Evolutionary conservation across 2,797 vertebrate genomes (phyloP).

Genomic region (Sphenodon punctatus): DNA sequence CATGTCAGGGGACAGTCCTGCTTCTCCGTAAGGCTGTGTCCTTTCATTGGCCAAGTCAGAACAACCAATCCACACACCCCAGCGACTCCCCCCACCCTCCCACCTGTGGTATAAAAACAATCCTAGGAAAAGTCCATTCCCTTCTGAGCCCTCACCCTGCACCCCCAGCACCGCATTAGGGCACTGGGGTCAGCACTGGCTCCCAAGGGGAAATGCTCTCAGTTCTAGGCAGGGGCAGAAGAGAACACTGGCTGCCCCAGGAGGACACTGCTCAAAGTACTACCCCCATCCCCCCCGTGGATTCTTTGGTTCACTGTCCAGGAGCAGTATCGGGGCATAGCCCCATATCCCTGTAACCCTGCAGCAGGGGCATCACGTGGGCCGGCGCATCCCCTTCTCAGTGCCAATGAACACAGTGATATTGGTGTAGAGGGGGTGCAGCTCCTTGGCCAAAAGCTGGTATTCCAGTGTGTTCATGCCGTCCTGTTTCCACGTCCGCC

Average conservation of each 20-base stretch:
- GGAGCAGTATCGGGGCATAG: neutral
- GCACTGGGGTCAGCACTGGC: neutral
- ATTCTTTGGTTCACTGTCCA: conserved; percentile 1
- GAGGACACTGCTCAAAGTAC: neutral
- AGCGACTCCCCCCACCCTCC: neutral
- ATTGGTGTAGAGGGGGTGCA: conserved; percentile 80
- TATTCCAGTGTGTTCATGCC: conserved; percentile 82
- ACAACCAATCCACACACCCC: neutral
- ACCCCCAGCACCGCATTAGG: neutral
- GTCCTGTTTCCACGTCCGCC: conserved; percentile 76
- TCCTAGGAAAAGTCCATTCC: neutral
- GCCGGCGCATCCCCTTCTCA: conserved; percentile 57
- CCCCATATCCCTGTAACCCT: neutral
- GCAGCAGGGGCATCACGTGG: neutral
- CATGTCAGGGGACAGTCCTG: neutral
- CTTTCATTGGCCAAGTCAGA: neutral
- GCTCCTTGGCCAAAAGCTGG: conserved; percentile 73
- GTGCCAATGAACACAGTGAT: conserved; percentile 83
- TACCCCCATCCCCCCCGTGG: neutral
- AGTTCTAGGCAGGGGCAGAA: too few species aligned
- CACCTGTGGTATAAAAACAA: neutral
- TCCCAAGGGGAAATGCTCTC: too few species aligned
- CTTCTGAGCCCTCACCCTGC: neutral
- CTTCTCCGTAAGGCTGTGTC: neutral
- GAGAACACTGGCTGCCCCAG: neutral